Base-by-base conservation (phyloP, 2,797 vertebrate species). In the Erpetoichthys calabaricus region DNA sequence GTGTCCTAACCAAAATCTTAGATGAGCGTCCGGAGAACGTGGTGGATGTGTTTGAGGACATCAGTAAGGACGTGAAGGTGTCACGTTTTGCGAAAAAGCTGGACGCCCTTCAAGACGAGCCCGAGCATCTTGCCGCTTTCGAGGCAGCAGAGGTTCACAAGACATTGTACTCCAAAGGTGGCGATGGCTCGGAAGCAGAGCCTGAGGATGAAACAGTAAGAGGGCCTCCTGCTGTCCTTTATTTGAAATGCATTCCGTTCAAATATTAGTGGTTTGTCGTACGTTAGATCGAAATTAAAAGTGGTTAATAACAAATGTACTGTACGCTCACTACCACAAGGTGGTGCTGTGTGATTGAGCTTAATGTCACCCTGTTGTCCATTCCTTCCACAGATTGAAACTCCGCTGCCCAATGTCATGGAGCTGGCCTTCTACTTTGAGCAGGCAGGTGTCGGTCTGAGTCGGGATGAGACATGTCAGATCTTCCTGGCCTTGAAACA, bases 391-490 rank as follows among this genome's bases (percentile, higher is more conserved):
- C 61, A 94, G 91, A 68, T 70, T 67, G 84, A 87, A 53, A 73
- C 67, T 0, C 45, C 75, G 63, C 70, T 92, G 47, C 91, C 87
- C 8, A 93, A 94, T 42, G 65, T 95, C 62, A 85, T 79, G 67
- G 92, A 96, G 73, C 74, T 85, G 56, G 82, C 81, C 42, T 93
- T 89, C 71, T 92, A 87, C 76, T 82, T 96, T 71, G 91, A 94
- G 71, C 92, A 97, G 74, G 84, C 84, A 61, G 92, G 91, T 56
- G 78, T 94, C 56, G 85, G 86, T 60, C 66, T 97, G 70, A 85
- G 81, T 63, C 75, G 79, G 56, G 89, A 91, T 58, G 92, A 97
- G 77, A 84, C 72, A 60, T 90, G 88, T 42, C 86, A 80, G 51
- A 67, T 95, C 69, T 82, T 89, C 64, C 88, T 98, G 44, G 87